Base-by-base conservation (phyloP, 1,140 invertebrate genomes). In the Aplysia californica region DNA sequence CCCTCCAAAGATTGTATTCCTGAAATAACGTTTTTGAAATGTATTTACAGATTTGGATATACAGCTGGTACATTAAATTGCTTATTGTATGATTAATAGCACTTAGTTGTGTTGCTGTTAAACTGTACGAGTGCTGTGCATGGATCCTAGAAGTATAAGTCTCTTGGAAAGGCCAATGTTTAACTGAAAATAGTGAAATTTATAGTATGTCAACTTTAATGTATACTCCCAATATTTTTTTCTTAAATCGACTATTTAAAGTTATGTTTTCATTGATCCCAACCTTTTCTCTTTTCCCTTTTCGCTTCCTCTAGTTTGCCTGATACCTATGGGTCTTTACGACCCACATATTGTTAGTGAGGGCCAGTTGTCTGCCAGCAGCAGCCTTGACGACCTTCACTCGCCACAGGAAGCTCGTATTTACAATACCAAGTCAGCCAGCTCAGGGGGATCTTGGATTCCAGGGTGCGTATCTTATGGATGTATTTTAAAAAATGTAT, bases 301-400 rank as follows among this genome's bases (percentile, higher is more conserved):
- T 36, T 4, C 26, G n/a, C 26, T 4, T 18, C 29, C 55, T 77
- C 38, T 78, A 85, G 84, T 82, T 2, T 85, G 84, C 67, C 56
- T 82, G 31, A 64, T 77, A 23, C 76, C 79, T 0, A 85, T 85
- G 84, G 84, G 82, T 15, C 20, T 85, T 20, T 75, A 80, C 38
- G 79, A 75, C 44, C 58, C 50, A 0, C 79, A 82, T 39, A 74
- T 85, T 20, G 77, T 85, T 23, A 75, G 36, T 20, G 59, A 81
- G 61, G 76, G 64, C 15, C 84, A 85, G 78, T 58, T 85, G 36
- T 79, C 82, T 6, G 75, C 84, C 15, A 83, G 82, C 15, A 81
- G 80, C 1, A 72, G 44, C 36, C 23, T 75, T 21, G 74, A 82
- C 29, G 56, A 20, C 3, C 39, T 44, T 3, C 77, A 78, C 36